phyloP scores from a whole-genome alignment of 1,140 invertebrate genomes.

The Cyclargus thomasi region DNA sequence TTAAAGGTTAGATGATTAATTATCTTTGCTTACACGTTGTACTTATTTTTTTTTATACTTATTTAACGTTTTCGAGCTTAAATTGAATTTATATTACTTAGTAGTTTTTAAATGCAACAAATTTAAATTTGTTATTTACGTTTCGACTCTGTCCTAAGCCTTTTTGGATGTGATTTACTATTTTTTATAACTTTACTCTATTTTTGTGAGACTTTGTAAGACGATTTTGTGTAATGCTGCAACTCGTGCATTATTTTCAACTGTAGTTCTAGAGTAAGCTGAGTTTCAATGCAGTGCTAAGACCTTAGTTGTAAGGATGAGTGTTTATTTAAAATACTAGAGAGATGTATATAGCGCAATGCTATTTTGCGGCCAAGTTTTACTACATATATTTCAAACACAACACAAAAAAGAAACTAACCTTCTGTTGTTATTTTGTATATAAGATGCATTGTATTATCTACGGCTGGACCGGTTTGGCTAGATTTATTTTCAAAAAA shows the following conservation, averaged over 20 bases:
- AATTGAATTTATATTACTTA: too few relatives aligned
- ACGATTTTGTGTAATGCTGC: not conserved
- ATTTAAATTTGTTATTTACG: not conserved
- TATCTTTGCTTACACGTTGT: not conserved
- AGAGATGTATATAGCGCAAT: too few relatives aligned
- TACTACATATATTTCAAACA: too few relatives aligned
- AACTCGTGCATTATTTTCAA: constrained; percentile 3
- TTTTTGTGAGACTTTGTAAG: not conserved
- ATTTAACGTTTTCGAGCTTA: too few relatives aligned
- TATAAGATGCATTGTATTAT: too few relatives aligned
- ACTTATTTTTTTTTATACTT: not conserved
- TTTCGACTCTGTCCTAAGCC: not conserved
- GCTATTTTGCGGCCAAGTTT: too few relatives aligned
- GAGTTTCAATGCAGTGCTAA: constrained; percentile 7
- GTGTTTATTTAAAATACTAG: too few relatives aligned
- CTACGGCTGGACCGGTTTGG: too few relatives aligned
- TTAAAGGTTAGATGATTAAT: too few relatives aligned
- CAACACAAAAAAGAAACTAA: too few relatives aligned
- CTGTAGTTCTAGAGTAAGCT: not conserved
- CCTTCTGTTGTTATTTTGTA: too few relatives aligned
- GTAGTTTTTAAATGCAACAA: not conserved
- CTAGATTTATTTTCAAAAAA: too few relatives aligned
- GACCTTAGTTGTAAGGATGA: not conserved
- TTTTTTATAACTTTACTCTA: constrained; percentile 10
- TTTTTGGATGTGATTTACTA: constrained; percentile 11